phyloP scores from a whole-genome alignment of 2,113 vertebrate genomes.

The Scartelaos histophorus region DNA sequence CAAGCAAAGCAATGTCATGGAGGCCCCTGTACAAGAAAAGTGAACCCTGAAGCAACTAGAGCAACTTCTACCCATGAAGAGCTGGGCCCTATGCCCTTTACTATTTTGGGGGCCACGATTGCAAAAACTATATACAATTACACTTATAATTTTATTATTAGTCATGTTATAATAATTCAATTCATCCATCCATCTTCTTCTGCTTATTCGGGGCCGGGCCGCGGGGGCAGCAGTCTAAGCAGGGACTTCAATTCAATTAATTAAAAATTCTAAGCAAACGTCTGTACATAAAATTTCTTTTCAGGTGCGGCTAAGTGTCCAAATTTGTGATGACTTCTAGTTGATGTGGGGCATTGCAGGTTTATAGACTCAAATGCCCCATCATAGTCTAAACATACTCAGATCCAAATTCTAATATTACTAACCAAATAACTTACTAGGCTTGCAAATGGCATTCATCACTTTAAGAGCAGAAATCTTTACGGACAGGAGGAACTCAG shows the following conservation, averaged over 20 bases:
- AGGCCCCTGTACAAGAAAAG: too few relatives aligned
- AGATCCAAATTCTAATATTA: constrained; percentile 1
- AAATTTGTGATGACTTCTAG: not conserved
- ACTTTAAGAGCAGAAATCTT: constrained; percentile 21
- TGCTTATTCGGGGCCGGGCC: too few relatives aligned
- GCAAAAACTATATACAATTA: not conserved
- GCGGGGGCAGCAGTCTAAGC: too few relatives aligned
- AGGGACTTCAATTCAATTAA: too few relatives aligned
- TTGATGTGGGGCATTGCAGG: not conserved
- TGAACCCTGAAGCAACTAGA: not conserved
- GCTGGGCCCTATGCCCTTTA: too few relatives aligned
- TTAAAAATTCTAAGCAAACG: too few relatives aligned
- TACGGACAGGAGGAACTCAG: constrained; percentile 40
- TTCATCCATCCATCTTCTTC: too few relatives aligned
- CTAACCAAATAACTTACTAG: constrained; percentile 9
- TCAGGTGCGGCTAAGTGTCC: not conserved
- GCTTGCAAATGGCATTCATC: constrained; percentile 24
- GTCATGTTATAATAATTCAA: not conserved
- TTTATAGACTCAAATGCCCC: not conserved
- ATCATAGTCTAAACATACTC: not conserved
- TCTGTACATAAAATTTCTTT: not conserved
- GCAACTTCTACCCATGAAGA: too few relatives aligned
- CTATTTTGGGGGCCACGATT: too few relatives aligned
- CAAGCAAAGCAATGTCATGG: too few relatives aligned
- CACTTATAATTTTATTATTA: too few relatives aligned